phyloP scores from a whole-genome alignment of 2,797 vertebrate species.

The Pygocentrus nattereri region DNA sequence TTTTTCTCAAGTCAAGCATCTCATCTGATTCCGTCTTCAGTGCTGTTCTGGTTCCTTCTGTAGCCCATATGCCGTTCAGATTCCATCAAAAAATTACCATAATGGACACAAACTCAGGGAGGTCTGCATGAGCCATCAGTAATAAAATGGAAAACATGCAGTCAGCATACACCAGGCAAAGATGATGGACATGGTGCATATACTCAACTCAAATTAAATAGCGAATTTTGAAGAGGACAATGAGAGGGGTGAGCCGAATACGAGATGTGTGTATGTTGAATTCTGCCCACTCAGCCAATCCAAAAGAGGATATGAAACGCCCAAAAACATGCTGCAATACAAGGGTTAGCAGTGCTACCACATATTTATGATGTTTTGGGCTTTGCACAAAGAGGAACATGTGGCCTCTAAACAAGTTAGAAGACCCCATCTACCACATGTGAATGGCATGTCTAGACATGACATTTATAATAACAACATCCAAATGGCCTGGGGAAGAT shows the following conservation, averaged over 20 bases:
- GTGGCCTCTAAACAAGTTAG: background rate
- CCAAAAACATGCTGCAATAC: background rate
- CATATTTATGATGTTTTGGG: background rate
- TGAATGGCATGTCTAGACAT: background rate
- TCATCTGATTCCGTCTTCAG: background rate
- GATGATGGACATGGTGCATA: slow-evolving; percentile 5
- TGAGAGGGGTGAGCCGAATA: background rate
- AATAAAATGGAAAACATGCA: slow-evolving; percentile 25
- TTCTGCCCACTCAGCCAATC: slow-evolving; percentile 2
- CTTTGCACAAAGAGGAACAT: background rate
- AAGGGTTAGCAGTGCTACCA: background rate
- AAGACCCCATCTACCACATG: background rate
- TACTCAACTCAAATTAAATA: slow-evolving; percentile 13
- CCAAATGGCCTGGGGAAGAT: background rate
- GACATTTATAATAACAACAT: background rate
- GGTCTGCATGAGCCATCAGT: background rate
- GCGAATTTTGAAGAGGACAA: background rate
- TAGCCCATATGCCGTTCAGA: background rate
- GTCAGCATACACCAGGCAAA: background rate
- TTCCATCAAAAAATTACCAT: background rate
- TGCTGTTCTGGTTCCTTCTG: background rate
- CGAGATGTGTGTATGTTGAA: background rate
- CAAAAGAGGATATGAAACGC: background rate
- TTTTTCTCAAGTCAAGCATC: background rate
- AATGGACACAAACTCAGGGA: background rate